These are phyloP conservation scores for Hylyphantes graminicola DNA, from an alignment of 1,140 invertebrate species.

Conservation along the genomic window DNA sequence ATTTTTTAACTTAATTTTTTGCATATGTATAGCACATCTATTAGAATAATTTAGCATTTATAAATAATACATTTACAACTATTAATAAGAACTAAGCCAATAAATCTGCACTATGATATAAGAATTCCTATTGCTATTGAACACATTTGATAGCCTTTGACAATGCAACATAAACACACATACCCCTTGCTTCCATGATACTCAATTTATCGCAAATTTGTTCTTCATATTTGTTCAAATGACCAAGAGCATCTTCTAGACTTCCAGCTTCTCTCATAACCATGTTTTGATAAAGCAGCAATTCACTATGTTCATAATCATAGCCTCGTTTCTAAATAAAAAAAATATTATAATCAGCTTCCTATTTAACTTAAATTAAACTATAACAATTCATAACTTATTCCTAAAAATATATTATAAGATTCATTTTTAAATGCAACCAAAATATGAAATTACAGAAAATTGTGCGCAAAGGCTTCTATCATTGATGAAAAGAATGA, in stretches of 20 bases:
- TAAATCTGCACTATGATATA: too few species aligned
- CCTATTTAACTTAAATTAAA: neutral
- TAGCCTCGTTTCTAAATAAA: conserved; percentile 74
- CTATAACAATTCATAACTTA: neutral
- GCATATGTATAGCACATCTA: too few species aligned
- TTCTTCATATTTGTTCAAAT: conserved; percentile 83
- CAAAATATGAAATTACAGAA: neutral
- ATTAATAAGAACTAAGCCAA: too few species aligned
- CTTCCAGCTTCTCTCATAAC: conserved; percentile 93
- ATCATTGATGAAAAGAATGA: too few species aligned
- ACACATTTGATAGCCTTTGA: too few species aligned
- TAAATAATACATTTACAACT: too few species aligned
- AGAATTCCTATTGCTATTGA: too few species aligned
- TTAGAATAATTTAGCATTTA: too few species aligned
- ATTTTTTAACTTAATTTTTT: too few species aligned
- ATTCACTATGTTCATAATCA: conserved; percentile 97
- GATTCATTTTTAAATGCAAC: neutral
- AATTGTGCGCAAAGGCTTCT: neutral
- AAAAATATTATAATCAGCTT: conserved; percentile 4
- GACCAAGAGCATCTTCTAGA: conserved; percentile 83
- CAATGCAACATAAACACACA: too few species aligned
- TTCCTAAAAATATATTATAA: neutral
- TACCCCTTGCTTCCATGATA: conserved; percentile 87
- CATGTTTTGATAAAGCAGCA: conserved; percentile 96
- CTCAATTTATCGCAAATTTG: conserved; percentile 95